Evolutionary conservation across 2,888 invertebrate genomes (phyloP).

Genomic region (Alviniconcha strummeri): DNA sequence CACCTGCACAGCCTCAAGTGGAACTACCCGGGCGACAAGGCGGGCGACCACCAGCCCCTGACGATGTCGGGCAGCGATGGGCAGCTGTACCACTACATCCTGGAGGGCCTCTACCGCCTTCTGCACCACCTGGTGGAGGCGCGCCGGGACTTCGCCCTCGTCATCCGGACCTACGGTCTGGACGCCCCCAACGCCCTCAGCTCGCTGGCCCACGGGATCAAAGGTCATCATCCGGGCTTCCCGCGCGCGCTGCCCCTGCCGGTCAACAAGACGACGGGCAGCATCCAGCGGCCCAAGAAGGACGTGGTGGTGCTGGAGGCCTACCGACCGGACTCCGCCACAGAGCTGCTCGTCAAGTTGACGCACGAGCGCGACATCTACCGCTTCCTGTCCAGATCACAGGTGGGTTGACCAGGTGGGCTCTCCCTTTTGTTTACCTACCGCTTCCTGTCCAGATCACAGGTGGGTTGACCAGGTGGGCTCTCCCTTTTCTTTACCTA

Average conservation of each 20-base stretch:
- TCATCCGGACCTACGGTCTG: conserved; percentile 70
- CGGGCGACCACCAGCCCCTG: conserved; percentile 36
- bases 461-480: conserved; percentile 17
- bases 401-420: conserved; percentile 17
- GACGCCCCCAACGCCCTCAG: conserved; percentile 68
- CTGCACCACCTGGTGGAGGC: conserved; percentile 58
- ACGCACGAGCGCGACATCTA: conserved; percentile 58
- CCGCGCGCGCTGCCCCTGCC: conserved; percentile 49
- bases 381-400: conserved; percentile 54
- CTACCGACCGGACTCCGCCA: conserved; percentile 23
- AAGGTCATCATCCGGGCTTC: conserved; percentile 67
- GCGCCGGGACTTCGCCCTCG: conserved; percentile 65
- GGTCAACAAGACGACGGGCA: conserved; percentile 57
- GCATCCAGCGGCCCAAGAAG: conserved; percentile 49
- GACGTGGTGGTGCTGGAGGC: conserved; percentile 48
- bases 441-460: conserved; percentile 54
- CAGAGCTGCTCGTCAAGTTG: conserved; percentile 35
- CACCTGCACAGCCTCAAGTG: conserved; percentile 65
- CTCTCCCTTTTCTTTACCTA: conserved; percentile 49
- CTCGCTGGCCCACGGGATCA: conserved; percentile 56
- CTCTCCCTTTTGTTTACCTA: conserved; percentile 49
- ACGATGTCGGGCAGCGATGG: conserved; percentile 63
- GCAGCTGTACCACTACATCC: conserved; percentile 69
- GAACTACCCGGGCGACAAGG: conserved; percentile 48
- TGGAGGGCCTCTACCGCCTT: conserved; percentile 69